These are phyloP conservation scores for Rhagonycha fulva DNA, from an alignment of 2,888 invertebrate species.

Conservation along the genomic window DNA sequence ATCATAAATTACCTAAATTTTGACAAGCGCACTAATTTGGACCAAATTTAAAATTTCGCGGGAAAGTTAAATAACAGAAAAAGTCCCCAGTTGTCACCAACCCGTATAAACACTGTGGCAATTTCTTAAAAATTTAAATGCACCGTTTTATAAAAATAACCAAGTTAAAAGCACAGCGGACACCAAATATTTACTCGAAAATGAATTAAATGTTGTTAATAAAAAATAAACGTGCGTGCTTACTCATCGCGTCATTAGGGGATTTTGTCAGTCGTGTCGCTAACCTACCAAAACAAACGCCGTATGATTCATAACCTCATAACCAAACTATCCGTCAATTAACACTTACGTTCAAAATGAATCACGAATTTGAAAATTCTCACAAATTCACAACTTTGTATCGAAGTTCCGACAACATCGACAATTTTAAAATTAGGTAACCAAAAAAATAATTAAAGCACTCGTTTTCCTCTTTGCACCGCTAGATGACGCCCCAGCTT, in stretches of 20 bases:
- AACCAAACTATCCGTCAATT: neutral
- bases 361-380: neutral
- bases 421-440: slow-evolving; percentile 60
- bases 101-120: neutral
- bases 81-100: neutral
- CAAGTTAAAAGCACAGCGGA: neutral
- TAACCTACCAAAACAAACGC: neutral
- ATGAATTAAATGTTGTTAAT: neutral
- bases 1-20: neutral
- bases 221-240: neutral
- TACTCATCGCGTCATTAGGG: neutral
- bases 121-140: neutral
- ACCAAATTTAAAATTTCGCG: neutral
- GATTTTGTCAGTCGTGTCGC: neutral
- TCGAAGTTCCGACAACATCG: slow-evolving; percentile 58
- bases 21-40: neutral
- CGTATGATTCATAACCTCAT: neutral
- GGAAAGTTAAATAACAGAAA: neutral
- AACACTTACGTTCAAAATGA: neutral
- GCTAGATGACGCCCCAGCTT: neutral
- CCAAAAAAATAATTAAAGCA: slow-evolving; percentile 23
- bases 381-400: slow-evolving; percentile 55
- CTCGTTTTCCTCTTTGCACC: neutral
- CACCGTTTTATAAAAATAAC: neutral
- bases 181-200: neutral